Percentiles rank a stretch among this genome's conserved stretches.
Conservation (phyloP, 2,888 invertebrate species). For the Latrodectus hesperus region DNA sequence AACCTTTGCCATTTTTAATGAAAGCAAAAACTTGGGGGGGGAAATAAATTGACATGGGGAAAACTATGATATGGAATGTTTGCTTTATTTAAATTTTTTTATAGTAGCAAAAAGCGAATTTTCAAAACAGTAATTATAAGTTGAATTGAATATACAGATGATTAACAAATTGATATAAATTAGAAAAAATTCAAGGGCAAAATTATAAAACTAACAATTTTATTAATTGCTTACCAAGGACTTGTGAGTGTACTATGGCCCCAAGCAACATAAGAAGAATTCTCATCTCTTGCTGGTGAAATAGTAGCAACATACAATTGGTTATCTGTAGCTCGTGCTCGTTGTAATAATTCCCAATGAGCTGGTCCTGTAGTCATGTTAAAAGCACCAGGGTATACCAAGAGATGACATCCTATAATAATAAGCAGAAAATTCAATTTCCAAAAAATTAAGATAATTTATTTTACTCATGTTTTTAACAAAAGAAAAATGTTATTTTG, state of each 20-base stretch:
- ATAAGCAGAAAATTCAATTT: not conserved
- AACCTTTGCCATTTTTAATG: too few species aligned
- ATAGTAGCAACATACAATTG: conserved; percentile 86
- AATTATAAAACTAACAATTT: not conserved
- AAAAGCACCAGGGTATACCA: conserved; percentile 95
- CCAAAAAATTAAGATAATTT: too few species aligned
- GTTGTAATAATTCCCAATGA: conserved; percentile 91
- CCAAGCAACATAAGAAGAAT: conserved; percentile 87
- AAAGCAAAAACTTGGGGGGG: too few species aligned
- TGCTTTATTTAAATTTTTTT: too few species aligned
- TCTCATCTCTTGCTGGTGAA: conserved; percentile 85
- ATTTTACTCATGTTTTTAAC: too few species aligned
- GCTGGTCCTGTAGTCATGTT: conserved; percentile 96
- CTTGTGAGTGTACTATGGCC: conserved; percentile 89
- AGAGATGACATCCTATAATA: conserved; percentile 83
- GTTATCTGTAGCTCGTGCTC: conserved; percentile 89
- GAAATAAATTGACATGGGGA: too few species aligned
- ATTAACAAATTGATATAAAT: too few species aligned
- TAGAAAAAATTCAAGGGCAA: not conserved
- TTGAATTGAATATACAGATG: too few species aligned
- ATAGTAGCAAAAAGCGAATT: too few species aligned
- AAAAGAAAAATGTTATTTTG: too few species aligned
- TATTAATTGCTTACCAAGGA: conserved; percentile 80
- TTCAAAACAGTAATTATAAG: too few species aligned
- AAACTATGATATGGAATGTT: too few species aligned